Evolutionary conservation across 1,140 invertebrate species (phyloP), one percentile per base, ranked within the genome.

Genomic region (Pachyrhynchus sulphureomaculatus): DNA sequence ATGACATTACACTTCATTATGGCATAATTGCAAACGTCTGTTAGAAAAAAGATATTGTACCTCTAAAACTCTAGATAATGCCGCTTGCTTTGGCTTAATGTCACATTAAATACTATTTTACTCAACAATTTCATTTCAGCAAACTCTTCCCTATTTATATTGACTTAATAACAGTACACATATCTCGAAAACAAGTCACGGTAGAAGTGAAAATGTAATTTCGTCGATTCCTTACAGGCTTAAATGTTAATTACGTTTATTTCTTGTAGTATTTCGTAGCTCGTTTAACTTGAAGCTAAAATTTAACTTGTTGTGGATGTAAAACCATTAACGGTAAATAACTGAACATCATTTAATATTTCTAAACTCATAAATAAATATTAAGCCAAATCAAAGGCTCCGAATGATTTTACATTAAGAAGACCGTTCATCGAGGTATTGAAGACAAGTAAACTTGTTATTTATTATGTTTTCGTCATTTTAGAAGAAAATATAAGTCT

Each of bases 221-320:
- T 20, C 12, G 15, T 23, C 15, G 20, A 12, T 44, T 44, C 41
- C 20, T 44, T 44, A 18, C 4, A 18, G 20, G 41, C 41, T 44
- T 44, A 44, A n/a, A n/a, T 44, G 41, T 44, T 44, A 44, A 44
- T 44, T 44, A 18, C 41, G 21, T 44, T 44, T 44, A 44, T 44
- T 42, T 18, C 41, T 44, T 12, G 41, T 20, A 44, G 18, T 44
- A 44, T 44, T 44, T 44, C 20, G 21, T 20, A 44, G 20, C 41
- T 44, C 13, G 36, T 39, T 39, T 39, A 15, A 18, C 36, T 9
- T 39, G 2, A 18, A 39, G 36, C 6, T 39, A 39, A 13, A 39
- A 39, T 13, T 39, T 18, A 15, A 39, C 36, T 39, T 18, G 36
- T 39, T 39, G 8, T 39, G 36, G 36, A 39, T 39, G 36, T 39